Conservation (phyloP, 2,797 vertebrate species). For the Pangasius larnaudii region DNA sequence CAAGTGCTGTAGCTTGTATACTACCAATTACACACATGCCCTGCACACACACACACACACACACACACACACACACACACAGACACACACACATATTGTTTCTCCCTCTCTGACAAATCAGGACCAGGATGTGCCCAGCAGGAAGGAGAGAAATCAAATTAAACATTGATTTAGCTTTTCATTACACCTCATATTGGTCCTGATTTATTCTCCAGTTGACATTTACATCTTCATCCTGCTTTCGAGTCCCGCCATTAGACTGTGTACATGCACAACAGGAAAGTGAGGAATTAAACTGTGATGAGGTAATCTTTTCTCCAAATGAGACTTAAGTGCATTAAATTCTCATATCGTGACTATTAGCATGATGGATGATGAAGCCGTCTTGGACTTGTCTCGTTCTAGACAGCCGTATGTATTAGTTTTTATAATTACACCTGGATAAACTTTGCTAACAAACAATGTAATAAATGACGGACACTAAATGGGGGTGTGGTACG, state of each 20-base stretch:
- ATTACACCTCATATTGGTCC: conserved; percentile 26
- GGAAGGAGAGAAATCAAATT: conserved; percentile 34
- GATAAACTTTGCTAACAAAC: not conserved
- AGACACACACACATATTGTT: not conserved
- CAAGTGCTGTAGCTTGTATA: conserved; percentile 36
- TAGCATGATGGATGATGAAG: not conserved
- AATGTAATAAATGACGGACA: not conserved
- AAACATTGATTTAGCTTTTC: conserved; percentile 33
- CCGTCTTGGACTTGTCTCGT: not conserved
- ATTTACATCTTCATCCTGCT: conserved; percentile 12
- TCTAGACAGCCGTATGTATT: not conserved
- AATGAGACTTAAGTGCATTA: not conserved
- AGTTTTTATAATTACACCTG: not conserved
- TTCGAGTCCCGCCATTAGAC: not conserved
- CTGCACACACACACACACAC: conserved; percentile 5
- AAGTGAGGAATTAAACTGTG: not conserved
- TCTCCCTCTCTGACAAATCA: not conserved
- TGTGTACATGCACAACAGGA: not conserved
- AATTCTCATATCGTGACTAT: not conserved
- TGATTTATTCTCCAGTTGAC: conserved; percentile 41
- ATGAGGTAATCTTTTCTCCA: not conserved
- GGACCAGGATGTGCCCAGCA: conserved; percentile 18
- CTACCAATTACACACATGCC: conserved; percentile 35
- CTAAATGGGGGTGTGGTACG: not conserved
- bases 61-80: conserved; percentile 10